Evolutionary conservation across 2,113 vertebrate genomes (phyloP).

Genomic region (Perca schrenkii): DNA sequence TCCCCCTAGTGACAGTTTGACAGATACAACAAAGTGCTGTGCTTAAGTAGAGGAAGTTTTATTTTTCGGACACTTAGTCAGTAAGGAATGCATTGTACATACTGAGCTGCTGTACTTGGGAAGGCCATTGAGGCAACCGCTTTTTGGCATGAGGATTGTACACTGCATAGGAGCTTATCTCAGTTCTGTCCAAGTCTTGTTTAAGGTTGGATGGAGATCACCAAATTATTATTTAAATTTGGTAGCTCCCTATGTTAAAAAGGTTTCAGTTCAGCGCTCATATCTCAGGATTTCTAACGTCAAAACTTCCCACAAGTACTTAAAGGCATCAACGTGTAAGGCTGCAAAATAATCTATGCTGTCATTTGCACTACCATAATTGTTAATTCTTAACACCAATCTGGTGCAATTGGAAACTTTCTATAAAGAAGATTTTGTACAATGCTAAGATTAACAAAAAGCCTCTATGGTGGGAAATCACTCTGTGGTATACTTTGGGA

Average conservation of each 20-base stretch:
- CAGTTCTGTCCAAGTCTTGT: background rate
- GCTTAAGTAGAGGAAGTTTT: conserved; percentile 46
- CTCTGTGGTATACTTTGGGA: background rate
- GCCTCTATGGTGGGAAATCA: background rate
- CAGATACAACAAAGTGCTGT: conserved; percentile 51
- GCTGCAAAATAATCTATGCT: background rate
- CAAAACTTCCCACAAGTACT: background rate
- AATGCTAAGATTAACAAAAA: background rate
- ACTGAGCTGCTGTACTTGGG: background rate
- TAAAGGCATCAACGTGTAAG: background rate
- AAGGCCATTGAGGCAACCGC: background rate
- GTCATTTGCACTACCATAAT: background rate
- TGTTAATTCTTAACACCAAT: background rate
- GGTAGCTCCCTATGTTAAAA: no score
- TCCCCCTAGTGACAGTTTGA: conserved; percentile 37
- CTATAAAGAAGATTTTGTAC: background rate
- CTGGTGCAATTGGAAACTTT: no score
- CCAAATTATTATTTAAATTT: no score
- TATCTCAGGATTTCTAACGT: background rate
- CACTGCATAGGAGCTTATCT: background rate
- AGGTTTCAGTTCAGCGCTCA: no score
- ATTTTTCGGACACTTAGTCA: conserved; percentile 35
- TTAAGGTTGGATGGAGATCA: background rate
- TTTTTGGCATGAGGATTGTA: background rate
- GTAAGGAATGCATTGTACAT: conserved; percentile 34